Evolutionary conservation across 1,140 invertebrate genomes (phyloP), one percentile per base, ranked within the genome.

Genomic region (Leptopilina clavipes): DNA sequence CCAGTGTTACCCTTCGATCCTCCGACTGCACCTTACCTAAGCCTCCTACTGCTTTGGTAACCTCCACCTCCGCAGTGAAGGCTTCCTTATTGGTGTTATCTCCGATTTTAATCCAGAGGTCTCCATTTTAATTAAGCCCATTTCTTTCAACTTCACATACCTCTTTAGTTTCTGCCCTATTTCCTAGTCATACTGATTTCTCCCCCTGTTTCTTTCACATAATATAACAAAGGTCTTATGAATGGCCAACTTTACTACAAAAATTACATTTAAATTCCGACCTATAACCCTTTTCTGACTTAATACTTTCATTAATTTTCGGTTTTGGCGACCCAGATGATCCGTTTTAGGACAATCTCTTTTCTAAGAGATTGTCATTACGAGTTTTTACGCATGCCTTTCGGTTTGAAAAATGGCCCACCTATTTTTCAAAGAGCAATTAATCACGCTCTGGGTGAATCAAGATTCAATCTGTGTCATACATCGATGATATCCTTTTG

Each of bases 391-490:
- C 10, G 74, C 44, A 31, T 19, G 45, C 56, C 71, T 1, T 72
- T 44, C 43, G 43, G 8, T 1, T 11, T 44, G 43, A 44, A 44
- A 44, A 44, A 44, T 44, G 43, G 9, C 1, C 43, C 43, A 11
- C 9, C 43, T 44, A 12, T 44, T 8, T 44, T 44, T 44, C 43
- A 56, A 3, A 31, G 74, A 19, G 7, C 70, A 87, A 91, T 76
- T 88, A 91, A 76, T 59, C 82, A 1, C 65, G 83, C 43, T 79
- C 80, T 74, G 1, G 43, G 43, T 87, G 0, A 83, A 84, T 76
- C 14, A 44, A 31, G 31, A 12, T 9, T 74, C 10, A 44, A 8
- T 7, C 10, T 1, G 1, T 44, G 10, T 8, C 14, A 12, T 44
- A 44, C 10, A 44, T 44, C 3, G 43, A 44, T 44, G 43, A 44